Evolutionary conservation across 2,113 vertebrate genomes (phyloP).

Genomic region (Pseudorasbora parva): DNA sequence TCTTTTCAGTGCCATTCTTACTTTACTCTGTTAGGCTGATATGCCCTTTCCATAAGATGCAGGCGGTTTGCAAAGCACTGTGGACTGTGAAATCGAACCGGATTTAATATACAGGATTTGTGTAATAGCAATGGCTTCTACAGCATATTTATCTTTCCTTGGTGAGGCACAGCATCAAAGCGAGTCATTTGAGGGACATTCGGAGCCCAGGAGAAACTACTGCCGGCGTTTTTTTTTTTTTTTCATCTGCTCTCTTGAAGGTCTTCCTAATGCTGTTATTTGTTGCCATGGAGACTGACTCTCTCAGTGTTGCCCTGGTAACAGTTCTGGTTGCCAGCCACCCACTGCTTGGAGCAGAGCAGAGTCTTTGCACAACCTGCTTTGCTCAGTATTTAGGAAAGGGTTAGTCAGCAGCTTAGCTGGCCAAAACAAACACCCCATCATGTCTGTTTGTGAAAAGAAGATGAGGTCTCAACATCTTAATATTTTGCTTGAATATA

Average conservation of each 20-base stretch:
- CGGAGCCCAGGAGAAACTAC: conserved; percentile 10
- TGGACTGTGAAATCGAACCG: conserved; percentile 11
- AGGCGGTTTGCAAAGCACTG: neutral
- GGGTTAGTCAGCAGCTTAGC: conserved; percentile 58
- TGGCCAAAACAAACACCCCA: conserved; percentile 40
- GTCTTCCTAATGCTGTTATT: conserved; percentile 49
- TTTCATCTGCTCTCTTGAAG: conserved; percentile 39
- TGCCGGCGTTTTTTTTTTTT: conserved; percentile 16
- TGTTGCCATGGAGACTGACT: conserved; percentile 62
- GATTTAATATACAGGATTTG: conserved; percentile 35
- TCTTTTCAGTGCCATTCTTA: neutral
- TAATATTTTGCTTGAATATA: neutral
- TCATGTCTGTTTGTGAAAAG: neutral
- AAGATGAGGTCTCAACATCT: neutral
- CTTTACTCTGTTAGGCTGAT: neutral
- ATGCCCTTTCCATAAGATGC: neutral
- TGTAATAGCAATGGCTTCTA: neutral
- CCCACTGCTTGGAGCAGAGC: conserved; percentile 58
- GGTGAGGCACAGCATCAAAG: conserved; percentile 8
- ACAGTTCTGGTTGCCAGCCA: conserved; percentile 55
- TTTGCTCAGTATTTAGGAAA: conserved; percentile 50
- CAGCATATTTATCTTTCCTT: conserved; percentile 8
- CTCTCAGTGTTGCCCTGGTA: conserved; percentile 57
- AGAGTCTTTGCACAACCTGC: conserved; percentile 48
- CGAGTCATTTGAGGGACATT: conserved; percentile 16